Conservation (phyloP, 2,888 invertebrate species). For the Andrena camellia region DNA sequence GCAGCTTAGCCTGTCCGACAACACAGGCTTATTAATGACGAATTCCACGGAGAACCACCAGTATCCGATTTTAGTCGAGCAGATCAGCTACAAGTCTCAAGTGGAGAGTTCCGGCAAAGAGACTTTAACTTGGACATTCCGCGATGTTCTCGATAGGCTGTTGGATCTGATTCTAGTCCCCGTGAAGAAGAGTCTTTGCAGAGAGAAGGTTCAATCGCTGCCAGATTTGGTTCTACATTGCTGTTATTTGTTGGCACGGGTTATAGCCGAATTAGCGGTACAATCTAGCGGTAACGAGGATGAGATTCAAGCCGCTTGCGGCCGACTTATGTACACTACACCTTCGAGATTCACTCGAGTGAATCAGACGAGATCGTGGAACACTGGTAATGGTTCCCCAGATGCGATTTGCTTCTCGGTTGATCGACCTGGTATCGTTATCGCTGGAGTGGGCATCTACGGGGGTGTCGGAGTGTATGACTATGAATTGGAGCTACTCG, state of each 20-base stretch:
- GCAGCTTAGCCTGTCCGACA: conserved; percentile 89
- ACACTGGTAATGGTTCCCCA: conserved; percentile 98
- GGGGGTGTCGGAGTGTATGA: conserved; percentile 95
- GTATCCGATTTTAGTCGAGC: conserved; percentile 92
- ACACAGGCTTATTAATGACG: conserved; percentile 89
- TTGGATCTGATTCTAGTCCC: conserved; percentile 93
- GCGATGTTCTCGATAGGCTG: conserved; percentile 93
- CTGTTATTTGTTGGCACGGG: conserved; percentile 92
- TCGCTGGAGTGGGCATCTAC: conserved; percentile 96
- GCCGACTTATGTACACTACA: conserved; percentile 93
- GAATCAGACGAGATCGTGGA: conserved; percentile 97
- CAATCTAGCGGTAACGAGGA: conserved; percentile 92
- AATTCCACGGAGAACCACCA: conserved; percentile 89
- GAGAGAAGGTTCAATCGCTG: conserved; percentile 86
- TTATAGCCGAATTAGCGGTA: conserved; percentile 94
- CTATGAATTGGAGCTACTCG: conserved; percentile 95
- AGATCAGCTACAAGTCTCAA: conserved; percentile 90
- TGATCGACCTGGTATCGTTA: conserved; percentile 94
- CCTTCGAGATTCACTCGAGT: conserved; percentile 96
- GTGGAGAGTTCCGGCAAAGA: conserved; percentile 83
- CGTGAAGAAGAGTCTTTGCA: conserved; percentile 87
- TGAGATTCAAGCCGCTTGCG: conserved; percentile 90
- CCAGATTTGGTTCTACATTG: conserved; percentile 89
- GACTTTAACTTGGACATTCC: conserved; percentile 88
- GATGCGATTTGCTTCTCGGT: conserved; percentile 98